A percentile compares a stretch with the other conserved stretches of the same genome.
These are phyloP conservation scores for Eurystomus gularis DNA, from an alignment of 2,113 vertebrate species.

Conservation along the genomic window DNA sequence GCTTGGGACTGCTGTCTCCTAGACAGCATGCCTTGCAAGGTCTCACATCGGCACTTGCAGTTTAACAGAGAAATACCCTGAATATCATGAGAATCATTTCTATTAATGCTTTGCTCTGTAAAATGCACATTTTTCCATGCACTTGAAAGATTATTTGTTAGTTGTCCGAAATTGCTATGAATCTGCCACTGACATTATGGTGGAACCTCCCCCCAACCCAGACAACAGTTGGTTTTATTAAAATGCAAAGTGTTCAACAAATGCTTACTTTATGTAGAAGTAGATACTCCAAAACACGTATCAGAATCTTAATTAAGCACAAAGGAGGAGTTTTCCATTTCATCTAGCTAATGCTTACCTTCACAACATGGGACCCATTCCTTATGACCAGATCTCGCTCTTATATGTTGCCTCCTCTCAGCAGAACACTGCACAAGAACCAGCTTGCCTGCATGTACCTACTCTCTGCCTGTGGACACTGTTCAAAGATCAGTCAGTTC, in stretches of 20 bases:
- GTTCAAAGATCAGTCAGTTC: not conserved
- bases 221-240: not conserved
- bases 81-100: not conserved
- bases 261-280: not conserved
- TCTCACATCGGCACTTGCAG: not conserved
- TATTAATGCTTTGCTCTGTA: not conserved
- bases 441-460: not conserved
- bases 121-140: not conserved
- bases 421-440: not conserved
- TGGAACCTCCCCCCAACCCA: not conserved
- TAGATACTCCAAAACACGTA: not conserved
- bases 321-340: not conserved
- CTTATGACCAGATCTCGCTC: not conserved
- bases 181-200: not conserved
- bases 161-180: not conserved
- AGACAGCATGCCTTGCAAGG: not conserved
- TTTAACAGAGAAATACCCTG: not conserved
- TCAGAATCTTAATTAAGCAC: not conserved
- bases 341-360: not conserved
- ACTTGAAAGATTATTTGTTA: not conserved
- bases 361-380: not conserved
- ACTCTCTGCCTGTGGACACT: not conserved
- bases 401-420: not conserved
- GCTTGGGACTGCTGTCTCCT: not conserved
- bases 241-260: not conserved